Evolutionary conservation across 1,140 invertebrate species (phyloP), one percentile per base, ranked within the genome.

Genomic region (Drosophila ercepeae): DNA sequence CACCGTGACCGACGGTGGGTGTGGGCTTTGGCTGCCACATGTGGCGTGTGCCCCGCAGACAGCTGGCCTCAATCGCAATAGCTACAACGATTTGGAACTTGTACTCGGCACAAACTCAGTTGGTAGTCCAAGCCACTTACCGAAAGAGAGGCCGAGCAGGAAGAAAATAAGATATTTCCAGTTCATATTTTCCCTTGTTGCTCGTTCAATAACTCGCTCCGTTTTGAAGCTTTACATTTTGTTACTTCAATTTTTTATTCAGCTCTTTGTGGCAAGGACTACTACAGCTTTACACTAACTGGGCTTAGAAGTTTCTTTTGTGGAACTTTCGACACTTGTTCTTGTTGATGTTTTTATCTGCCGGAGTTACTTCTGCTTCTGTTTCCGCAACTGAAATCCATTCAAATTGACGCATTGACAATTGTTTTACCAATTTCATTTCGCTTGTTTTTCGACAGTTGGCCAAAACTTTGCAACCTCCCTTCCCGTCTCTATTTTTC

Each of bases 401-500:
- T 73, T 86, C 73, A 69, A 69, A 79, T 76, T 84, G 81, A 86
- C 81, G 81, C 63, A 84, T 81, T 84, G 81, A 79, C 81, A 84
- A 84, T 79, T 86, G 81, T 86, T 84, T 86, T 70, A 76, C 46
- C 75, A 86, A 86, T 86, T 86, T 76, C 42, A 76, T 68, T 71
- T 50, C 52, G 63, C 72, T 79, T 73, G 75, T 69, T 79, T 68
- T 61, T 72, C 70, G 59, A 79, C 76, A 79, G 52, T 63, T 75
- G 59, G 64, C 29, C 64, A 64, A 44, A 78, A 53, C 53, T 73
- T 59, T 75, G 39, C 14, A 1, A 1, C 39, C 45, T 34, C 16
- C 11, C 1, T 6, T n/a, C 34, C 3, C 3, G n/a, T 3, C 16
- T 44, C 46, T 14, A n/a, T n/a, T n/a, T n/a, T n/a, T n/a, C 44